phyloP scores from a whole-genome alignment of 2,113 vertebrate species.

The Sardina pilchardus region DNA sequence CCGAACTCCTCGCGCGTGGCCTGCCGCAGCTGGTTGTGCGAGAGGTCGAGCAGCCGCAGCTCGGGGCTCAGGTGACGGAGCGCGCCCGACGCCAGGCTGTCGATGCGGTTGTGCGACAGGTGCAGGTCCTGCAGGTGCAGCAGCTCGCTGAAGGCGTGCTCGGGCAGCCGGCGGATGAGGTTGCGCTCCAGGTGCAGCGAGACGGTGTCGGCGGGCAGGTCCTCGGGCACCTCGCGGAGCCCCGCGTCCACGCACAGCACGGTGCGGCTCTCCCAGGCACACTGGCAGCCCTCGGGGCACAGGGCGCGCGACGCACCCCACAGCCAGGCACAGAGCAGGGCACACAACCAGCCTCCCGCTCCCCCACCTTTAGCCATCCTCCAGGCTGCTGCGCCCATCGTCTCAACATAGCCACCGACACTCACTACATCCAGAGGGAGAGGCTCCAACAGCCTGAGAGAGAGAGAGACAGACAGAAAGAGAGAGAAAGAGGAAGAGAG shows the following conservation, averaged over 20 bases:
- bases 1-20: slow-evolving; percentile 68
- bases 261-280: slow-evolving; percentile 65
- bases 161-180: slow-evolving; percentile 70
- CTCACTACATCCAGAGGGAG: slow-evolving; percentile 50
- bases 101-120: slow-evolving; percentile 76
- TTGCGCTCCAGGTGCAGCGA: slow-evolving; percentile 76
- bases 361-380: slow-evolving; percentile 36
- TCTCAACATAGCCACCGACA: slow-evolving; percentile 68
- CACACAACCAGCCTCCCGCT: slow-evolving; percentile 43
- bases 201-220: slow-evolving; percentile 68
- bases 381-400: slow-evolving; percentile 55
- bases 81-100: slow-evolving; percentile 66
- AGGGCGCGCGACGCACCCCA: slow-evolving; percentile 46
- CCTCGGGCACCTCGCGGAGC: slow-evolving; percentile 69
- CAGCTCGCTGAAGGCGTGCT: slow-evolving; percentile 68
- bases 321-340: slow-evolving; percentile 55
- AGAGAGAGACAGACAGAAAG: neutral
- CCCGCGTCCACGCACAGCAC: slow-evolving; percentile 70
- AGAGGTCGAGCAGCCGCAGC: slow-evolving; percentile 75
- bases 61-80: slow-evolving; percentile 68
- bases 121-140: slow-evolving; percentile 72
- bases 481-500: neutral
- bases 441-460: neutral
- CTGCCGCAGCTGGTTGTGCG: slow-evolving; percentile 70
- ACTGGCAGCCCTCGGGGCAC: slow-evolving; percentile 65